Percentiles rank a stretch among this genome's conserved stretches.
Conservation (phyloP, 2,888 invertebrate genomes). For the Cantharis nigra region DNA sequence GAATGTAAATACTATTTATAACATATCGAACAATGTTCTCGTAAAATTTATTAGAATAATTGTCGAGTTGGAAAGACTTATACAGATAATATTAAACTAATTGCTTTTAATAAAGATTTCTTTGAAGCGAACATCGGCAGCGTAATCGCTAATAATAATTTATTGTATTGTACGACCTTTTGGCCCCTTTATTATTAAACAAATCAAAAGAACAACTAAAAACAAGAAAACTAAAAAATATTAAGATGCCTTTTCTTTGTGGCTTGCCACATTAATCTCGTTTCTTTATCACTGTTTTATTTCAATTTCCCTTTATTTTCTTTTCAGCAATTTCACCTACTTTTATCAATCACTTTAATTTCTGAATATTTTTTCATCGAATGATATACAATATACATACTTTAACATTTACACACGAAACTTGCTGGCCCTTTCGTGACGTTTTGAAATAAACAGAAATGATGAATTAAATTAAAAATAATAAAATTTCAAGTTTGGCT, state of each 20-base stretch:
- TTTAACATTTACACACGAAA: background rate
- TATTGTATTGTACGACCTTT: background rate
- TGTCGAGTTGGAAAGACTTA: background rate
- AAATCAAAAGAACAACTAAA: background rate
- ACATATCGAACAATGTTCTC: background rate
- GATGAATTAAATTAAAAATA: background rate
- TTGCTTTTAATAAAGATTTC: background rate
- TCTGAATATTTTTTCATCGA: background rate
- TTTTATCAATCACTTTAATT: background rate
- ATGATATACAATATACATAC: background rate
- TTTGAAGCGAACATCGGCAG: background rate
- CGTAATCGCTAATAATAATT: background rate
- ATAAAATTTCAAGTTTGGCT: background rate
- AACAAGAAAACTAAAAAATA: background rate
- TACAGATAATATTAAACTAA: background rate
- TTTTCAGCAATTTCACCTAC: background rate
- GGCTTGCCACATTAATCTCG: background rate
- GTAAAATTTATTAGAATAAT: background rate
- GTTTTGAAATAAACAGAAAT: background rate
- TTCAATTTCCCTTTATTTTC: background rate
- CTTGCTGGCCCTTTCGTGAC: background rate
- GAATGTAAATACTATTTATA: background rate
- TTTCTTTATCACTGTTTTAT: background rate
- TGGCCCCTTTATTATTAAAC: background rate
- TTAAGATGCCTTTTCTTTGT: background rate